Evolutionary conservation across 1,140 invertebrate species (phyloP), one percentile per base, ranked within the genome.

Genomic region (Choristoneura fumiferana): DNA sequence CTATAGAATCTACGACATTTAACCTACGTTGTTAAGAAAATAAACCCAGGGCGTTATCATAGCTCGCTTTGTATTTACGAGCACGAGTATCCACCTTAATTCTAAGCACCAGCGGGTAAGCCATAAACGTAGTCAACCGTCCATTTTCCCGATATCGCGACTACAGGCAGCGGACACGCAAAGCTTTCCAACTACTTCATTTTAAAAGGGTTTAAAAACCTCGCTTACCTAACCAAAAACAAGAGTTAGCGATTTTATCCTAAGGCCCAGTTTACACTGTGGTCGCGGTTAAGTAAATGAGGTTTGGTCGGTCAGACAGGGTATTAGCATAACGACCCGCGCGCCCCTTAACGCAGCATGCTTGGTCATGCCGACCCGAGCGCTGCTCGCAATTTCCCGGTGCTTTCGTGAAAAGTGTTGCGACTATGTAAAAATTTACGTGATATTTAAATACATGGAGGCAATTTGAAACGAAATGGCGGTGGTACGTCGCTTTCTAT

Each of bases 71-170:
- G 63, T 76, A 82, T 78, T 82, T 78, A 78, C 69, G 71, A 71
- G 58, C 66, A 73, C 65, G 61, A 65, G 71, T 78, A 71, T 72
- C 58, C 68, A 70, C 76, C 59, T 79, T 79, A 84, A 85, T 80
- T 81, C 73, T 71, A 71, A 76, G 68, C 72, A 69, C 70, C 72
- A 70, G 71, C 73, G 75, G 74, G 66, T 71, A 67, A 78, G 76
- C 78, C 78, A 81, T 88, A 86, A 88, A 88, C 76, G 85, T 88
- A 85, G 79, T 81, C 82, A 85, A 84, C 80, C 83, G 81, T 86
- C 77, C 82, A 85, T 88, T 88, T 86, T 79, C 79, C 70, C 71
- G 71, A 76, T 88, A 86, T 86, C 81, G 75, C 76, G 65, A 72
- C 75, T 80, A 79, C 73, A 78, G 74, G 65, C 78, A 64, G 69